Base-by-base conservation (phyloP, 2,888 invertebrate genomes). In the Tipula lateralis region DNA sequence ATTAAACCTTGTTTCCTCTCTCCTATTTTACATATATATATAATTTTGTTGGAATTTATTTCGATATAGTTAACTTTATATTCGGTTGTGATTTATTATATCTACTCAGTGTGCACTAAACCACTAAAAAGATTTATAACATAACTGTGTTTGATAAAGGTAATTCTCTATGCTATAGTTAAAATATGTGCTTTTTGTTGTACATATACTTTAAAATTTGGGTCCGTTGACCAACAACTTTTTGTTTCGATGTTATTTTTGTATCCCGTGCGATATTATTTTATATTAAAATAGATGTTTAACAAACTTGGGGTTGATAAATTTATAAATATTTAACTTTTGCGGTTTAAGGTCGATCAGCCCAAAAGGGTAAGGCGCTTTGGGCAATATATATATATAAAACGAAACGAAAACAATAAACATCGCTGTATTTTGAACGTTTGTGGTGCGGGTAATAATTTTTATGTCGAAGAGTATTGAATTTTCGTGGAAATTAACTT, bases 311-410 rank as follows among this genome's bases (percentile, higher is more conserved):
- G 19, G 66, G 66, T 24, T 66, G 66, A 24, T 24, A 66, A 19
- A 66, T 66, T 66, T 66, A 24, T 66, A 66, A 66, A 66, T 24
- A 66, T 66, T 66, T 66, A 66, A 66, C 66, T 66, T 39, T 66
- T 66, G 44, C 66, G 24, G 24, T 66, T 66, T 66, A 66, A 66
- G 24, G 66, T 66, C n/a, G n/a, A n/a, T n/a, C 66, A 66, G 66
- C 24, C 24, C 24, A 66, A 19, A n/a, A 24, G 66, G 12, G 2
- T 66, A 66, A 66, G n/a, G 9, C 66, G 24, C 66, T 24, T 24
- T 66, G 9, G 66, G 66, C 66, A 12, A 19, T 24, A 24, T n/a
- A n/a, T n/a, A n/a, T n/a, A n/a, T n/a, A n/a, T 24, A 24, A 19
- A 44, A n/a, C 44, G 4, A 44, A 44, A 16, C 16, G n/a, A 44